A percentile compares a stretch with the other conserved stretches of the same genome.
These are phyloP conservation scores for Cheilosia grossa DNA, from an alignment of 2,888 invertebrate species.

Conservation along the genomic window DNA sequence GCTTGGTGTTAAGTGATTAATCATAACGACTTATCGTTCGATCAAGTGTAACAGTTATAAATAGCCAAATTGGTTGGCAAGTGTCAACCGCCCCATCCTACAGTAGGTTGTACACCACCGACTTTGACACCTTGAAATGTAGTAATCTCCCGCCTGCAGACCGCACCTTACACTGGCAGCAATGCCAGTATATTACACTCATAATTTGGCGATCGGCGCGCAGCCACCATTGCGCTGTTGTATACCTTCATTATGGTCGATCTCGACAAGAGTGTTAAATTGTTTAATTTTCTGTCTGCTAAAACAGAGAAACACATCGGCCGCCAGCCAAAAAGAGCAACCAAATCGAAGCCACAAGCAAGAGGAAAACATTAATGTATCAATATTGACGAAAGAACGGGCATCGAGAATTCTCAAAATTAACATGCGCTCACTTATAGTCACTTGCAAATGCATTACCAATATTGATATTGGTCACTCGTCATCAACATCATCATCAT, in stretches of 20 bases:
- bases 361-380: slow-evolving; percentile 59
- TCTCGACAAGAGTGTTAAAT: slow-evolving; percentile 72
- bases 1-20: background rate
- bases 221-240: slow-evolving; percentile 21
- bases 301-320: slow-evolving; percentile 63
- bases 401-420: slow-evolving; percentile 52
- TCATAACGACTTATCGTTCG: background rate
- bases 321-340: background rate
- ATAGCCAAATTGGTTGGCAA: background rate
- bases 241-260: slow-evolving; percentile 57
- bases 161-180: background rate
- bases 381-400: slow-evolving; percentile 74
- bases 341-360: slow-evolving; percentile 13
- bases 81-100: background rate
- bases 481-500: slow-evolving; percentile 54
- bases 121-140: slow-evolving; percentile 5
- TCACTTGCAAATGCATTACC: slow-evolving; percentile 73
- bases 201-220: slow-evolving; percentile 55
- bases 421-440: slow-evolving; percentile 69
- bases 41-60: background rate
- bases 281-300: slow-evolving; percentile 74
- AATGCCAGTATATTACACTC: slow-evolving; percentile 28
- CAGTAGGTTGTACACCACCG: slow-evolving; percentile 24
- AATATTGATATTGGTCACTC: slow-evolving; percentile 74
- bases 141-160: slow-evolving; percentile 12